Evolutionary conservation across 2,113 vertebrate genomes (phyloP).

Genomic region (Cyprinus carpio): DNA sequence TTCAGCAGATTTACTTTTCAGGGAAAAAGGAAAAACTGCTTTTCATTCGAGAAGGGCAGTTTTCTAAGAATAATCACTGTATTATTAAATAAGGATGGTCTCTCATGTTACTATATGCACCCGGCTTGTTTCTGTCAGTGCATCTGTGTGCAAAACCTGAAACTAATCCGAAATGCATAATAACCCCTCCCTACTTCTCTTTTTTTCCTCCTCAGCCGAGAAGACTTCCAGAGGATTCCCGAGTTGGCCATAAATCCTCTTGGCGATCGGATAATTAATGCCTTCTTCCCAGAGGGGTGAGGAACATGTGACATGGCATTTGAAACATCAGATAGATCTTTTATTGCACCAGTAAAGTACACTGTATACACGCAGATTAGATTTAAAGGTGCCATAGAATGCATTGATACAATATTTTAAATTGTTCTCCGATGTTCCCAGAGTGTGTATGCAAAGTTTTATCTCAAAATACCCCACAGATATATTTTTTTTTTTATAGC

Average conservation of each 20-base stretch:
- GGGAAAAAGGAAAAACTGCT: neutral
- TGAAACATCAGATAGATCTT: neutral
- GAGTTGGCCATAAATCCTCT: conserved; percentile 97
- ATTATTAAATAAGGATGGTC: neutral
- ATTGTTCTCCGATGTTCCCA: no score
- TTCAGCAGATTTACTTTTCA: neutral
- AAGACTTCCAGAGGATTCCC: conserved; percentile 98
- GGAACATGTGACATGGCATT: conserved; percentile 49
- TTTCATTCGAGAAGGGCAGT: neutral
- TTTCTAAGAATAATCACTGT: neutral
- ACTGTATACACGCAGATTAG: neutral
- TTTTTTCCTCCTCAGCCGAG: conserved; percentile 77
- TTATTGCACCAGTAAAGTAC: neutral
- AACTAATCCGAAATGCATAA: neutral
- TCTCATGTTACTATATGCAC: neutral
- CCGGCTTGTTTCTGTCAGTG: neutral
- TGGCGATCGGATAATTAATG: conserved; percentile 97
- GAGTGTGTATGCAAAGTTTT: no score
- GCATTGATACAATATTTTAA: no score
- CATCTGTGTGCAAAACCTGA: neutral
- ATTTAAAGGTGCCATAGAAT: no score
- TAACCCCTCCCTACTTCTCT: neutral
- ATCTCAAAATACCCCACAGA: no score
- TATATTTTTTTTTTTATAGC: no score
- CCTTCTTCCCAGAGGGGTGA: conserved; percentile 97